Evolutionary conservation across 2,888 invertebrate genomes (phyloP).

Genomic region (Lepidochitona cinerea): DNA sequence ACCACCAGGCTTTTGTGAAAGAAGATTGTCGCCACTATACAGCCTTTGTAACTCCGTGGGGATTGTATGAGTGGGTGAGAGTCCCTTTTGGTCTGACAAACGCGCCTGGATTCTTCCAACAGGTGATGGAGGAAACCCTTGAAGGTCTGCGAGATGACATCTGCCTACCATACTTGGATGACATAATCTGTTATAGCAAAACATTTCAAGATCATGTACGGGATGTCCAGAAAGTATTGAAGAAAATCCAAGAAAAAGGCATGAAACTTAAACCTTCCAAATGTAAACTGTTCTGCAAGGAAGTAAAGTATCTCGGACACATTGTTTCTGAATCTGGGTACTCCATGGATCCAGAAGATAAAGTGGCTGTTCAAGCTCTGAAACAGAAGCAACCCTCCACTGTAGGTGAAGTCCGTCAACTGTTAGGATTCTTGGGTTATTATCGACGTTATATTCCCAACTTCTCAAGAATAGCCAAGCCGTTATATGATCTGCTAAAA

Average conservation of each 20-base stretch:
- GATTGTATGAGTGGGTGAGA: background rate
- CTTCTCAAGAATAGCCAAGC: constrained; percentile 6
- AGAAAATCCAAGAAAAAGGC: background rate
- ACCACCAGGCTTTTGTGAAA: background rate
- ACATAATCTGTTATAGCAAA: background rate
- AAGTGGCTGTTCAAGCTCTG: background rate
- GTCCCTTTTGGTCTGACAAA: background rate
- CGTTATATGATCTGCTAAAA: constrained; percentile 3
- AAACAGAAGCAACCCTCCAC: background rate
- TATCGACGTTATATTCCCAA: background rate
- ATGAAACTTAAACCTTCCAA: constrained; percentile 10
- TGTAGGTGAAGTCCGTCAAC: background rate
- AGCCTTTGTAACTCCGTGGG: constrained; percentile 7
- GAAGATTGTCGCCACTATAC: background rate
- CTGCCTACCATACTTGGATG: constrained; percentile 8
- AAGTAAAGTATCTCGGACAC: constrained; percentile 20
- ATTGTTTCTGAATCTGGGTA: constrained; percentile 5
- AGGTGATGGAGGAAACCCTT: background rate
- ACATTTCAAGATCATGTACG: constrained; percentile 8
- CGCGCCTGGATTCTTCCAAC: constrained; percentile 4
- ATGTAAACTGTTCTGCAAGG: constrained; percentile 8
- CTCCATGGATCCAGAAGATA: background rate
- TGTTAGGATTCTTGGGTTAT: constrained; percentile 10
- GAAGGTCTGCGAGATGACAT: background rate
- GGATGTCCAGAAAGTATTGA: background rate